Percentiles rank a stretch among this genome's conserved stretches.
Evolutionary conservation across 2,888 invertebrate species (phyloP).

Genomic region (Trachelus troglodyta): DNA sequence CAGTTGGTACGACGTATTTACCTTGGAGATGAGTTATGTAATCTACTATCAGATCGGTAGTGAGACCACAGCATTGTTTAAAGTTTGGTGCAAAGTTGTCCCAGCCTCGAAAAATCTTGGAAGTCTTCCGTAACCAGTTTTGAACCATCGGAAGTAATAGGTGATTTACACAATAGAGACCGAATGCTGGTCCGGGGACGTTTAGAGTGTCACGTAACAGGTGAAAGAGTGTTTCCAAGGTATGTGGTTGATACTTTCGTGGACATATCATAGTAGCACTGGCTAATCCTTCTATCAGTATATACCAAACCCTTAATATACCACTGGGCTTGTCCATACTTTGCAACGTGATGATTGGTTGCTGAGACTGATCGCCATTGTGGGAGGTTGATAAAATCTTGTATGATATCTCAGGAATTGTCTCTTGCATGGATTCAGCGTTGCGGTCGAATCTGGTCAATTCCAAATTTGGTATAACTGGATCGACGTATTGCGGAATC

Average conservation of each 20-base stretch:
- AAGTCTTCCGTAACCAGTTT: conserved; percentile 84
- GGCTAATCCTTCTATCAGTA: conserved; percentile 87
- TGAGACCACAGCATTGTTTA: conserved; percentile 94
- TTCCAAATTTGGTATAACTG: conserved; percentile 83
- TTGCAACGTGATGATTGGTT: conserved; percentile 69
- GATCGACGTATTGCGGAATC: conserved; percentile 84
- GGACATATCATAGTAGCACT: conserved; percentile 86
- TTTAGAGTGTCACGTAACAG: conserved; percentile 81
- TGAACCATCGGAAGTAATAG: conserved; percentile 92
- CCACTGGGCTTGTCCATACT: conserved; percentile 84
- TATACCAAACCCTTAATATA: conserved; percentile 90
- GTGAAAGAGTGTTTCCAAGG: conserved; percentile 89
- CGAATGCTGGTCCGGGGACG: conserved; percentile 89
- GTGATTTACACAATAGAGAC: conserved; percentile 92
- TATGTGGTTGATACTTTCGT: conserved; percentile 81
- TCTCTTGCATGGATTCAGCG: conserved; percentile 74
- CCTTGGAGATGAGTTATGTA: conserved; percentile 82
- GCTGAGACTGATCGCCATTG: conserved; percentile 67
- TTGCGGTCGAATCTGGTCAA: conserved; percentile 74
- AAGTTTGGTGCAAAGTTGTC: conserved; percentile 87
- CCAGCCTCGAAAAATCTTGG: conserved; percentile 79
- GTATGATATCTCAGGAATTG: conserved; percentile 75
- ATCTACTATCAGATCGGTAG: conserved; percentile 90
- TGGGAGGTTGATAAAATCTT: conserved; percentile 71
- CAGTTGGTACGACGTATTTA: conserved; percentile 48